A percentile compares a stretch with the other conserved stretches of the same genome.
phyloP scores from a whole-genome alignment of 2,113 vertebrate genomes.

The cat (Felis catus) region F.catus_Fca126_mat1.0 CM031413.1:156033501-156034000 shows the following conservation, averaged over 20 bases:
- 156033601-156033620: constrained; percentile 76
- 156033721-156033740: constrained; percentile 84
- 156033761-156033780: neutral
- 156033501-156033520: neutral
- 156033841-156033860: neutral
- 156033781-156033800: neutral
- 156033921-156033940: neutral
- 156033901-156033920: neutral
- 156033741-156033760: constrained; percentile 25
- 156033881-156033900: neutral
- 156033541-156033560: constrained; percentile 85
- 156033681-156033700: constrained; percentile 84
- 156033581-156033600: constrained; percentile 76
- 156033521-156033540: constrained; percentile 82
- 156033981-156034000: neutral
- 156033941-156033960: neutral
- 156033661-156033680: constrained; percentile 96
- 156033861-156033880: neutral
- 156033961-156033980: neutral
- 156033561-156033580: constrained; percentile 85
- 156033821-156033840: neutral
- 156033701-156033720: constrained; percentile 84
- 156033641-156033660: constrained; percentile 88
- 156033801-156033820: neutral
- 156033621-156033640: constrained; percentile 71